Conservation (phyloP, 1,140 invertebrate species). For the Platorchestia sp. region DNA sequence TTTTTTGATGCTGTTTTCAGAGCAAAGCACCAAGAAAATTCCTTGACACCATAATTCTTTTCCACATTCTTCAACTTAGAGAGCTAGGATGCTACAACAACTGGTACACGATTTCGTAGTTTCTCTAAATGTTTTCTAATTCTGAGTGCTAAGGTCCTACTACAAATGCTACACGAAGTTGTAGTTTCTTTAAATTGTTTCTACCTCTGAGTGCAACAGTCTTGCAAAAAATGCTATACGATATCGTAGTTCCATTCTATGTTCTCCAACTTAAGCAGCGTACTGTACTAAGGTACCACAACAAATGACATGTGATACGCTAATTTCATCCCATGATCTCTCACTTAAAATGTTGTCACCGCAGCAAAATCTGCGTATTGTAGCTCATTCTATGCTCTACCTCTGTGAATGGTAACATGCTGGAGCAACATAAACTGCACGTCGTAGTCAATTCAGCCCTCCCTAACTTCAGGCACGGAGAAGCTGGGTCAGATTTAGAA, state of each 20-base stretch:
- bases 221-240: neutral
- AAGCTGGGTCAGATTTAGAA: neutral
- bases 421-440: neutral
- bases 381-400: neutral
- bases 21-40: too few species aligned
- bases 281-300: too few species aligned
- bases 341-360: too few species aligned
- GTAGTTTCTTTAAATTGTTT: neutral
- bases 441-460: neutral
- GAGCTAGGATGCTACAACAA: neutral
- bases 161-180: neutral
- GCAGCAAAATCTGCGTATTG: neutral
- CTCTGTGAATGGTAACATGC: neutral
- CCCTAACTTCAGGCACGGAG: neutral
- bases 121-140: too few species aligned
- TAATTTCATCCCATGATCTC: too few species aligned
- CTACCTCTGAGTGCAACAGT: neutral
- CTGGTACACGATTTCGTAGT: neutral
- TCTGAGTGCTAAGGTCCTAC: neutral
- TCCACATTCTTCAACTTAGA: neutral
- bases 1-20: too few species aligned
- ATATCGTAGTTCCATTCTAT: too few species aligned
- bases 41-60: neutral
- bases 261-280: too few species aligned
- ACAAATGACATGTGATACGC: too few species aligned